Evolutionary conservation across 2,797 vertebrate genomes (phyloP).

Genomic region (Pampus argenteus): DNA sequence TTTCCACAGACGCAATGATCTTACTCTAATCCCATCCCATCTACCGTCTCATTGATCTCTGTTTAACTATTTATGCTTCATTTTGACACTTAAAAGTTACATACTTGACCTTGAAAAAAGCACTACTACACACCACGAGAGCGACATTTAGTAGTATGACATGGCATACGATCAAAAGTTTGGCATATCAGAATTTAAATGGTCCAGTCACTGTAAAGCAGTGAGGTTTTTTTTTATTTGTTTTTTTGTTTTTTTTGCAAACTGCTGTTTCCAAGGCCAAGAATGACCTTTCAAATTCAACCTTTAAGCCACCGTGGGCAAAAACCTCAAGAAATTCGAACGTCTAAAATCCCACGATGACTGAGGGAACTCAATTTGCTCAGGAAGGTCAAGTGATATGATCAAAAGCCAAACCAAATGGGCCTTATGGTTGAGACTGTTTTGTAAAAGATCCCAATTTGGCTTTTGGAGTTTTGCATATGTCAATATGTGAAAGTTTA

Average conservation of each 20-base stretch:
- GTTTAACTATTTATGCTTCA: slow-evolving; percentile 3
- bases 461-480: neutral
- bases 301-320: too few species aligned
- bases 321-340: too few species aligned
- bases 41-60: slow-evolving; percentile 19
- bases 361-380: neutral
- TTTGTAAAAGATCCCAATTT: neutral
- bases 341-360: too few species aligned
- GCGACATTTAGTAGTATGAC: neutral
- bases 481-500: neutral
- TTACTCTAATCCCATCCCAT: slow-evolving; percentile 15
- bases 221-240: too few species aligned
- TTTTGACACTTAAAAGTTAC: slow-evolving; percentile 7
- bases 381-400: neutral
- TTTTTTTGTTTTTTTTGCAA: too few species aligned
- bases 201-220: too few species aligned
- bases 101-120: slow-evolving; percentile 18
- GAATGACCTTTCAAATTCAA: too few species aligned
- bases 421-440: too few species aligned
- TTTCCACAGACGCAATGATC: slow-evolving; percentile 3
- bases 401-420: neutral
- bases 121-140: slow-evolving; percentile 19
- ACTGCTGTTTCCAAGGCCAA: too few species aligned
- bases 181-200: neutral
- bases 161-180: slow-evolving; percentile 17